Evolutionary conservation across 2,113 vertebrate genomes (phyloP).

Genomic region (Reinhardtius hippoglossoides): DNA sequence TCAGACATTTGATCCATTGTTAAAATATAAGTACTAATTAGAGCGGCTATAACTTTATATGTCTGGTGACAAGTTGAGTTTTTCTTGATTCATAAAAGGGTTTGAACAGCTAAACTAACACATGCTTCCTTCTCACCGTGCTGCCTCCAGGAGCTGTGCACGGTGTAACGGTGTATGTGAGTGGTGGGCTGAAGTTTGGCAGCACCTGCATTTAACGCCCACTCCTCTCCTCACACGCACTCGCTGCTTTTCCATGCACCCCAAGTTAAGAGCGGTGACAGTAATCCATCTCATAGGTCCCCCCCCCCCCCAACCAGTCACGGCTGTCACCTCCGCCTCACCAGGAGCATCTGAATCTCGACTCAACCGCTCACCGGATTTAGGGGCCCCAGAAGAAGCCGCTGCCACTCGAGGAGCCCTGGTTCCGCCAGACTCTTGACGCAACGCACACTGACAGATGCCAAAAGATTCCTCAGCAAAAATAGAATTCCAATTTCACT

Average conservation of each 20-base stretch:
- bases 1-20: neutral
- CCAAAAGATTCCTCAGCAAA: constrained; percentile 56
- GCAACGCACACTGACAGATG: constrained; percentile 57
- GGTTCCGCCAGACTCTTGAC: constrained; percentile 52
- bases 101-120: neutral
- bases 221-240: constrained; percentile 41
- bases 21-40: neutral
- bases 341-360: constrained; percentile 48
- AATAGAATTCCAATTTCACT: constrained; percentile 69
- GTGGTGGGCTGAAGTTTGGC: constrained; percentile 59
- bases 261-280: constrained; percentile 59
- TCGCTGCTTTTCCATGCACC: constrained; percentile 1
- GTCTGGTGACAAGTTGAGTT: neutral
- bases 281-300: constrained; percentile 64
- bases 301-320: constrained; percentile 62
- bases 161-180: constrained; percentile 19
- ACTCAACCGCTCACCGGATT: constrained; percentile 45
- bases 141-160: constrained; percentile 10
- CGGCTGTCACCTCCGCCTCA: constrained; percentile 67
- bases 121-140: neutral
- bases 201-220: constrained; percentile 59
- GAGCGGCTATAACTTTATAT: neutral
- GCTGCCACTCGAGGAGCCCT: constrained; percentile 23
- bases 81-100: neutral
- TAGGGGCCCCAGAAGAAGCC: constrained; percentile 59